Evolutionary conservation across 2,888 invertebrate genomes (phyloP), one percentile per base, ranked within the genome.

Genomic region (Meloe dianella): DNA sequence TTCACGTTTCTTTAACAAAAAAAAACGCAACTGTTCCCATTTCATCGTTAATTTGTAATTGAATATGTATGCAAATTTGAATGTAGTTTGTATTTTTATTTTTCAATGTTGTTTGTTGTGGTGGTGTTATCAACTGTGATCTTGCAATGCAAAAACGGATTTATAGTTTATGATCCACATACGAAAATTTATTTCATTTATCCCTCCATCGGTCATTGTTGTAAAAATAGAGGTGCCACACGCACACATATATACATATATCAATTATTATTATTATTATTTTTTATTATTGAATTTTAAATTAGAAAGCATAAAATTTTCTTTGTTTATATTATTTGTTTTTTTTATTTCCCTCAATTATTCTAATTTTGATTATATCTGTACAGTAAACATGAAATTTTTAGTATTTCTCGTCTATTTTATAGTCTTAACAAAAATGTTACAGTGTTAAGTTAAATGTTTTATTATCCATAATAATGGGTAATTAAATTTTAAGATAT

Each of bases 381-480:
- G 7, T 5, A 47, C 10, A 47, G 47, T 47, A 47, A 38, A 38
- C n/a, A 38, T 12, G 14, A 38, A 38, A n/a, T 14, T 14, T 38
- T 38, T 41, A 41, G n/a, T 41, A 41, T 41, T 17, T 41, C 41
- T 41, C 41, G 41, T 41, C 41, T 14, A 38, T 38, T 38, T 38
- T 38, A 38, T 38, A 14, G 41, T n/a, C 17, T 7, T 41, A 41
- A n/a, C 41, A 41, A 41, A 17, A 41, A 41, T 41, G 41, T 41
- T 41, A 41, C n/a, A 41, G 41, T 41, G 41, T 41, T 41, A 41
- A 41, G 7, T 41, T 41, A 17, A 41, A 41, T 41, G 41, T 41
- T 41, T 41, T 41, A 35, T 41, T 41, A 41, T 41, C 17, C 41
- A 41, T 41, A 41, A 41, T 41, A 41, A 41, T 41, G n/a, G 29